phyloP scores from a whole-genome alignment of 2,888 invertebrate species.

The Calameuta filiformis region DNA sequence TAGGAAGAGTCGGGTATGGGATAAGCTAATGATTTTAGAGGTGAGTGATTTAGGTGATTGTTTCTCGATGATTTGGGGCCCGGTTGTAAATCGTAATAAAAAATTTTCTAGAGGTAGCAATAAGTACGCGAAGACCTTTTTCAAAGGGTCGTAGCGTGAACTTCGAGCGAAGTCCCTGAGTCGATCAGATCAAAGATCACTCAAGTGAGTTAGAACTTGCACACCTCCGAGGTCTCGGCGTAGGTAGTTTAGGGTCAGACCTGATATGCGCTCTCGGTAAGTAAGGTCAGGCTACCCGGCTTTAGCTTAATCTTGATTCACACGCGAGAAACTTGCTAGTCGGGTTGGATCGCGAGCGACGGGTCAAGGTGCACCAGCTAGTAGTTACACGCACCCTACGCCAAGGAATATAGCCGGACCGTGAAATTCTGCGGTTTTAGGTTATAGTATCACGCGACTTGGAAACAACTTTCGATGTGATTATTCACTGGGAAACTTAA shows the following conservation, averaged over 20 bases:
- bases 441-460: not conserved
- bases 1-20: too few species aligned
- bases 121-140: not conserved
- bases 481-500: too few species aligned
- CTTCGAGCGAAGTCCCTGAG: too few species aligned
- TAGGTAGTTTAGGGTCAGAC: constrained; percentile 12
- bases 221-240: too few species aligned
- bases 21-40: too few species aligned
- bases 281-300: constrained; percentile 55
- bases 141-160: not conserved
- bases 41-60: too few species aligned
- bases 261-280: constrained; percentile 32
- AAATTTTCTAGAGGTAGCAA: not conserved
- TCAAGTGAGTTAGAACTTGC: too few species aligned
- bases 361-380: constrained; percentile 55
- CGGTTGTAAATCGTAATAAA: not conserved
- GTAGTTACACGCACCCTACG: constrained; percentile 15
- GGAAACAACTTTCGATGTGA: too few species aligned
- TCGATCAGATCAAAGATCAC: too few species aligned
- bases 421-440: not conserved
- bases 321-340: constrained; percentile 57
- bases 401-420: not conserved
- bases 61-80: too few species aligned
- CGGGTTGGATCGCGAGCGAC: constrained; percentile 45
- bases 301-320: constrained; percentile 60